Conservation (phyloP, 2,888 invertebrate genomes). For the Netelia melanura region DNA sequence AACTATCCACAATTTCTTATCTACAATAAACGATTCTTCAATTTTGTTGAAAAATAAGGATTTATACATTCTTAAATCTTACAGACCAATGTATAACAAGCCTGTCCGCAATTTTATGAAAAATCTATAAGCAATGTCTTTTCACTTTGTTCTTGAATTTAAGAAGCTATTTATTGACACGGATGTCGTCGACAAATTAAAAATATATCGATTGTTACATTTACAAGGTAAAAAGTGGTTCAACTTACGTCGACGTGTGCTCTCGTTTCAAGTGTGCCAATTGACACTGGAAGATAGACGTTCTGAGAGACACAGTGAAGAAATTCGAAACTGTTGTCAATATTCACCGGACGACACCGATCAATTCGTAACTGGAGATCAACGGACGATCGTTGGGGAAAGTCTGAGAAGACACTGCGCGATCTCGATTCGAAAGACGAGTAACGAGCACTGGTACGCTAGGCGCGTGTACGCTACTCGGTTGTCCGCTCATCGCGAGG, state of each 20-base stretch:
- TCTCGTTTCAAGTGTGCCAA: not conserved
- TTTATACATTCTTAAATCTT: too few relatives aligned
- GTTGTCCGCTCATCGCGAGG: conserved; percentile 7
- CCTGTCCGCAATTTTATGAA: too few relatives aligned
- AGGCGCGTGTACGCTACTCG: conserved; percentile 32
- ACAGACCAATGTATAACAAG: too few relatives aligned
- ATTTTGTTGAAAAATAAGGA: too few relatives aligned
- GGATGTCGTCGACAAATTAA: too few relatives aligned
- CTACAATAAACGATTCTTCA: too few relatives aligned
- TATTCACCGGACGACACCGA: not conserved
- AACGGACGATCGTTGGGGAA: not conserved
- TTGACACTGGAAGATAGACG: not conserved
- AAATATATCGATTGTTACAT: too few relatives aligned
- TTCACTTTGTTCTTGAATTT: too few relatives aligned
- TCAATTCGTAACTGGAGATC: conserved; percentile 18
- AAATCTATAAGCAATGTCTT: too few relatives aligned
- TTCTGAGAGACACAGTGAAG: not conserved
- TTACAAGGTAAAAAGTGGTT: not conserved
- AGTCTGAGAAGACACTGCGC: conserved; percentile 11
- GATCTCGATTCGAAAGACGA: conserved; percentile 32
- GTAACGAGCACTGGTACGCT: conserved; percentile 26
- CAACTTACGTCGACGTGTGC: conserved; percentile 27
- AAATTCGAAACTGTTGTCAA: not conserved
- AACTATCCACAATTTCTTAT: too few relatives aligned
- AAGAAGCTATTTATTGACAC: too few relatives aligned